Percentiles rank a stretch among this genome's conserved stretches.
These are phyloP conservation scores for Cyanoderma ruficeps DNA, from an alignment of 2,113 vertebrate species.

Conservation along the genomic window DNA sequence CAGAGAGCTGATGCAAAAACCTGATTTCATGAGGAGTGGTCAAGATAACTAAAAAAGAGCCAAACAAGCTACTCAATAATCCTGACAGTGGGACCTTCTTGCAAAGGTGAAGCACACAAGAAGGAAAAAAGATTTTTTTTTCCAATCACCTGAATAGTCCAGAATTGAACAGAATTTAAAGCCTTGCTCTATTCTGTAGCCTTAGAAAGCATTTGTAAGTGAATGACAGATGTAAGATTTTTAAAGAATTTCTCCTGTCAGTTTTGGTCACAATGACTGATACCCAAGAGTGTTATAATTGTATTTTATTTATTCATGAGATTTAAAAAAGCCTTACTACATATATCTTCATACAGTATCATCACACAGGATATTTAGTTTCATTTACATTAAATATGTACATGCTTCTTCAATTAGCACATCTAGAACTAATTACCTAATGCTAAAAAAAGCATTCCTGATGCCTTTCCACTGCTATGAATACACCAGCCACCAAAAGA, in stretches of 20 bases:
- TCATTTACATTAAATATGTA: neutral
- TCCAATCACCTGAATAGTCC: neutral
- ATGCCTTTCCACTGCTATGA: neutral
- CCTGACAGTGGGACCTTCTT: neutral
- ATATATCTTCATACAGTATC: neutral
- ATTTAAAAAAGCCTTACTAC: neutral
- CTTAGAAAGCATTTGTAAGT: neutral
- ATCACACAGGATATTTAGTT: neutral
- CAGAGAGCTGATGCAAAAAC: neutral
- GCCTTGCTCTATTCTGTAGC: neutral
- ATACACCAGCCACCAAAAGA: neutral
- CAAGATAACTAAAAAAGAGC: neutral
- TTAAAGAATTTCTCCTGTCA: neutral
- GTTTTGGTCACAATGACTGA: neutral
- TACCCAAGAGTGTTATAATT: neutral
- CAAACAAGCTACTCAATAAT: neutral
- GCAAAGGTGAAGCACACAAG: neutral
- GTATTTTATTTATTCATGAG: slow-evolving; percentile 1
- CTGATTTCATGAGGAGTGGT: neutral
- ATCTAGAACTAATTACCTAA: neutral
- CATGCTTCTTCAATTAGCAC: neutral
- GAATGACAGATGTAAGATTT: neutral
- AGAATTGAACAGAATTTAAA: neutral
- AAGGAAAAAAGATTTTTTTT: neutral
- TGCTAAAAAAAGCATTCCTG: neutral